These are phyloP conservation scores for Eilema caniola DNA, from an alignment of 2,888 invertebrate genomes.

Conservation along the genomic window DNA sequence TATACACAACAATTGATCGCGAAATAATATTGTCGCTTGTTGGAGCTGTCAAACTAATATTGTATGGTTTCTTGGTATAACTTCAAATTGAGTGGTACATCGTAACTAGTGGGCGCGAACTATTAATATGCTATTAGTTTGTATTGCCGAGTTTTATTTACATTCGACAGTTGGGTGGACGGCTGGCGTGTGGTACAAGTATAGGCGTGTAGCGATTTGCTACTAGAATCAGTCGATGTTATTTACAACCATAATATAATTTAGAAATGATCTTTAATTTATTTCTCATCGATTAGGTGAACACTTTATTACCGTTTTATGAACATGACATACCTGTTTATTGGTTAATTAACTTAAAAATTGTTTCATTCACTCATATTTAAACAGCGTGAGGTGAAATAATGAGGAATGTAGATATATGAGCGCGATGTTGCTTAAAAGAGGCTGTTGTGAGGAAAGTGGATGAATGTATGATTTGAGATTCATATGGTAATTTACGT, in stretches of 20 bases:
- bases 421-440: not conserved
- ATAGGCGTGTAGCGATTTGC: conserved; percentile 25
- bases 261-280: not conserved
- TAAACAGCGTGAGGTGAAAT: conserved; percentile 4
- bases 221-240: not conserved
- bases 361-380: not conserved
- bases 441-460: not conserved
- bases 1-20: not conserved
- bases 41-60: not conserved
- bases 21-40: not conserved
- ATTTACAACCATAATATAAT: conserved; percentile 6
- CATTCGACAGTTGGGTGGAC: conserved; percentile 67
- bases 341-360: conserved; percentile 1
- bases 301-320: not conserved
- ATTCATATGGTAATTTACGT: no score
- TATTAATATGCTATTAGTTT: conserved; percentile 65
- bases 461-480: no score
- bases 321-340: not conserved
- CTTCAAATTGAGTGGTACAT: not conserved
- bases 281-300: conserved; percentile 4
- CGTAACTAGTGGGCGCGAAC: conserved; percentile 35
- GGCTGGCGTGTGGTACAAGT: conserved; percentile 38
- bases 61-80: not conserved
- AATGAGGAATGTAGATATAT: not conserved
- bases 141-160: conserved; percentile 74